A percentile compares a stretch with the other conserved stretches of the same genome.
phyloP scores from a whole-genome alignment of 2,888 invertebrate species.

The Periphyllus acericola region DNA sequence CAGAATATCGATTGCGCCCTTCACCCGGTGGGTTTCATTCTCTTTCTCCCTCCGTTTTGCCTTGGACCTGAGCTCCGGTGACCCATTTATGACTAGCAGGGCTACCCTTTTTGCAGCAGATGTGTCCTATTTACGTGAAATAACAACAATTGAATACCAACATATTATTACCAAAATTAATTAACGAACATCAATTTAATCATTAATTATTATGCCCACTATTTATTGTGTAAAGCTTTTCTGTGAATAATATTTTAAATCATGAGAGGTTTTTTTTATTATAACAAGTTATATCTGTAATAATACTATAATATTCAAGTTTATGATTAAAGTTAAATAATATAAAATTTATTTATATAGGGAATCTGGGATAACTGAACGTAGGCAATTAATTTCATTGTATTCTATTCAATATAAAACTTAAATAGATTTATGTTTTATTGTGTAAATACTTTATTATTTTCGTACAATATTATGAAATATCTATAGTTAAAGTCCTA shows the following conservation, averaged over 20 bases:
- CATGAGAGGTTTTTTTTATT: background rate
- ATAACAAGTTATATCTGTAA: background rate
- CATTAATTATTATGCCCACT: background rate
- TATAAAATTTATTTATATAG: no score
- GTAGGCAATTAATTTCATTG: no score
- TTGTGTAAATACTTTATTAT: background rate
- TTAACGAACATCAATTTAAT: background rate
- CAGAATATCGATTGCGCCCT: conserved; percentile 60
- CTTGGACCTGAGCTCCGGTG: conserved; percentile 51
- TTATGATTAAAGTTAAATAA: background rate
- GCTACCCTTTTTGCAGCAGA: conserved; percentile 32
- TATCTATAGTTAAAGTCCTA: background rate
- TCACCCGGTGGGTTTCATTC: conserved; percentile 56
- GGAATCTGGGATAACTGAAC: no score
- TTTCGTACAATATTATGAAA: background rate
- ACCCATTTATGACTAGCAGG: conserved; percentile 53
- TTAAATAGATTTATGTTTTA: background rate
- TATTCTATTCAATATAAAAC: no score
- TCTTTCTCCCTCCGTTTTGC: conserved; percentile 33
- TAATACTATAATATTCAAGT: background rate
- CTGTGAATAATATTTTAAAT: background rate
- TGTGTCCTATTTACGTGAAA: conserved; percentile 8
- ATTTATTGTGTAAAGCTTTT: background rate
- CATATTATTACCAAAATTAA: background rate
- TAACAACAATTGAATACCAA: background rate